Evolutionary conservation across 2,888 invertebrate species (phyloP).

Genomic region (Heliconius cydno): DNA sequence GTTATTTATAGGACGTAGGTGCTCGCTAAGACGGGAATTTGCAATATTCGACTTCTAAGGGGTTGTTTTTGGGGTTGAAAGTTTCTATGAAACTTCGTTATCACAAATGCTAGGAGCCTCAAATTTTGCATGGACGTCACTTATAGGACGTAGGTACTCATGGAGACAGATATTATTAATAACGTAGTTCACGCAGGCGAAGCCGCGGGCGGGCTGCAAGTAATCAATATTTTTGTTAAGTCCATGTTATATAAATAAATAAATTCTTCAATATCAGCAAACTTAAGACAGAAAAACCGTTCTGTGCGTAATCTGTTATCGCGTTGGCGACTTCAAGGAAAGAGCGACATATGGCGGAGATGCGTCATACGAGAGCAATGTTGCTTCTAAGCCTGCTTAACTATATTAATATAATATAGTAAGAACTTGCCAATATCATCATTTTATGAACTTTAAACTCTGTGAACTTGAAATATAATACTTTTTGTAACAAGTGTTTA

Average conservation of each 20-base stretch:
- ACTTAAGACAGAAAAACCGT: constrained; percentile 28
- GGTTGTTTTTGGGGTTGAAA: too few relatives aligned
- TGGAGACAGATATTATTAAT: too few relatives aligned
- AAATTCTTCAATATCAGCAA: background rate
- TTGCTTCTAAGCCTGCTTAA: constrained; percentile 41
- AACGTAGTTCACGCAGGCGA: too few relatives aligned
- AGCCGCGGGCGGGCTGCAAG: too few relatives aligned
- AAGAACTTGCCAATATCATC: constrained; percentile 23
- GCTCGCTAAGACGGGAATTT: too few relatives aligned
- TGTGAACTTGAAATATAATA: constrained; percentile 32
- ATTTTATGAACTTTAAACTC: constrained; percentile 5
- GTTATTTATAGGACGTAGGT: too few relatives aligned
- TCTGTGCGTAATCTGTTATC: constrained; percentile 42
- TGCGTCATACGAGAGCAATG: constrained; percentile 65
- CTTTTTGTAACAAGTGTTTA: constrained; percentile 1
- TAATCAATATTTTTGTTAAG: background rate
- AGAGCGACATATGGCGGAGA: constrained; percentile 74
- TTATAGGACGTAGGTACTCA: too few relatives aligned
- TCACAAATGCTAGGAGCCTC: too few relatives aligned
- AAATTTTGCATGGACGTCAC: too few relatives aligned
- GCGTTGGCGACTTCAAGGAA: constrained; percentile 75
- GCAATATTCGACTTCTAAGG: too few relatives aligned
- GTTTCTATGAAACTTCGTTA: too few relatives aligned
- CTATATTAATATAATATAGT: constrained; percentile 29
- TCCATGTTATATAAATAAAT: background rate